These are phyloP conservation scores for Acipenser oxyrinchus DNA, from an alignment of 2,797 vertebrate species.

Conservation along the genomic window DNA sequence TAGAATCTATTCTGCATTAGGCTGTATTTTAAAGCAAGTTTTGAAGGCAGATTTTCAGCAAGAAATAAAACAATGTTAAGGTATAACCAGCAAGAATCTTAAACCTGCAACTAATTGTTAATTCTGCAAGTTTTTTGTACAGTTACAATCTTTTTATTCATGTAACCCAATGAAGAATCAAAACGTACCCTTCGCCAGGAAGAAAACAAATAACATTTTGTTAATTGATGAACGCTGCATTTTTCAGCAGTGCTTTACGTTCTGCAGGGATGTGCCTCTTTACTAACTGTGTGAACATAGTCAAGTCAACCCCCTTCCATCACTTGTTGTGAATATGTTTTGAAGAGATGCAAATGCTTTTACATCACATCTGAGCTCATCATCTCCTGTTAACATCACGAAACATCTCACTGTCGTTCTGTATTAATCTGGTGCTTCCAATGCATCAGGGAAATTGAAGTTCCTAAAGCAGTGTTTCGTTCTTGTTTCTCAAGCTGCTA, in stretches of 20 bases:
- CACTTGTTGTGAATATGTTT: neutral
- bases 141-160: no score
- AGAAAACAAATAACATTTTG: constrained; percentile 15
- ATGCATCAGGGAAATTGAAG: neutral
- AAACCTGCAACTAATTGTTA: no score
- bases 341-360: neutral
- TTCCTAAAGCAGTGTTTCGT: neutral
- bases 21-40: no score
- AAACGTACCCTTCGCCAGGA: no score
- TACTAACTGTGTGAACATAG: neutral
- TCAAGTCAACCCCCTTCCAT: neutral
- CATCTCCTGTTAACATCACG: neutral
- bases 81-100: no score
- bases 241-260: neutral
- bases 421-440: neutral
- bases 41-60: no score
- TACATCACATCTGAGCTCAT: neutral
- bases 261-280: neutral
- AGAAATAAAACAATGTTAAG: no score
- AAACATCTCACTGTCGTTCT: neutral
- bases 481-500: constrained; percentile 57
- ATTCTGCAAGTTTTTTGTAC: no score
- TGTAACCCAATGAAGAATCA: no score
- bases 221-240: constrained; percentile 7
- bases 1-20: no score